Percentiles rank a stretch among this genome's conserved stretches.
Evolutionary conservation across 2,888 invertebrate genomes (phyloP).

Genomic region (Julus scanicus): DNA sequence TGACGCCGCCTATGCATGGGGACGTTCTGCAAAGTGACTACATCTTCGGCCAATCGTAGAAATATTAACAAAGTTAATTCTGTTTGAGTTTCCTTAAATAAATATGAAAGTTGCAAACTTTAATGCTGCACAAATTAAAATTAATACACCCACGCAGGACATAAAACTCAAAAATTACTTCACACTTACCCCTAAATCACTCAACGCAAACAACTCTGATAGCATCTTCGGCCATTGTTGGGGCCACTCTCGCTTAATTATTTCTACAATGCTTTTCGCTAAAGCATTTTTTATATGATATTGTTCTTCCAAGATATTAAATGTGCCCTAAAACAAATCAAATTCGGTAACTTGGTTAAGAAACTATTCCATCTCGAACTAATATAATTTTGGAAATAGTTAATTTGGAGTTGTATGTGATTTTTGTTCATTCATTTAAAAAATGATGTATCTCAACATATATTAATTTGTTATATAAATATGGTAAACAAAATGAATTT

Average conservation of each 20-base stretch:
- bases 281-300: constrained; percentile 82
- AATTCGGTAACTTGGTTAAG: neutral
- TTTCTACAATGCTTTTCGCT: constrained; percentile 91
- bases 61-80: constrained; percentile 91
- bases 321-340: constrained; percentile 72
- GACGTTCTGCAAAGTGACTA: constrained; percentile 83
- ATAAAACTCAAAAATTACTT: neutral
- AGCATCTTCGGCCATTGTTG: constrained; percentile 93
- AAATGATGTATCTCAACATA: too few species aligned
- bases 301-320: constrained; percentile 76
- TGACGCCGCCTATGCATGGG: constrained; percentile 82
- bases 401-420: too few species aligned
- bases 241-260: constrained; percentile 97
- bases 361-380: too few species aligned
- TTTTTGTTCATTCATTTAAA: neutral
- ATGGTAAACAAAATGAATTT: neutral
- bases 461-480: neutral
- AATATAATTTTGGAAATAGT: too few species aligned
- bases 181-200: constrained; percentile 77
- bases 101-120: neutral
- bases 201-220: constrained; percentile 83
- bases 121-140: too few species aligned
- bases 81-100: constrained; percentile 74
- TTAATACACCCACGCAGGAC: too few species aligned
- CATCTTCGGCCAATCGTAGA: constrained; percentile 91